Conservation (phyloP, 2,888 invertebrate genomes). For the Sthenelais limicola region DNA sequence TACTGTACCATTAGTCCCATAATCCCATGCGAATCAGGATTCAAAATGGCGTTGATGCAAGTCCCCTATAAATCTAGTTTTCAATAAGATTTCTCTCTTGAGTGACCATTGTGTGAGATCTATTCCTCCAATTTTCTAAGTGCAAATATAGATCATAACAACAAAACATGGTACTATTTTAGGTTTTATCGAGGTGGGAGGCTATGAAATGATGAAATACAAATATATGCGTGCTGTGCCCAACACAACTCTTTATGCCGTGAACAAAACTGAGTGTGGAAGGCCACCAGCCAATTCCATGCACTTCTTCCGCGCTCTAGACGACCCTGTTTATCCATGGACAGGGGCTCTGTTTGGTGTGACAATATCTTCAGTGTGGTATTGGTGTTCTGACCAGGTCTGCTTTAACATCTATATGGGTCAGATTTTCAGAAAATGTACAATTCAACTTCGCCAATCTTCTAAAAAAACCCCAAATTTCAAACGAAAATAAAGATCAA, state of each 20-base stretch:
- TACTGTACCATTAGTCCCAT: too few relatives aligned
- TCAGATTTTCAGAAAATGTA: too few relatives aligned
- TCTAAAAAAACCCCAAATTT: neutral
- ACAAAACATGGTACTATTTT: too few relatives aligned
- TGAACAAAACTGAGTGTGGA: conserved; percentile 55
- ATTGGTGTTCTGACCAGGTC: conserved; percentile 72
- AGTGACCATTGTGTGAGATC: too few relatives aligned
- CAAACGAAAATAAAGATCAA: too few relatives aligned
- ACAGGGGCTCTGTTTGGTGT: conserved; percentile 69
- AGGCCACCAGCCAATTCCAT: conserved; percentile 65
- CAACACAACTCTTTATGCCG: conserved; percentile 58
- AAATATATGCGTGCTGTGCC: conserved; percentile 69
- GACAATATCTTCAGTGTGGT: conserved; percentile 70
- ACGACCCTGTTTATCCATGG: conserved; percentile 68
- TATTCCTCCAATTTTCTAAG: too few relatives aligned
- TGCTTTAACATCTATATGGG: neutral
- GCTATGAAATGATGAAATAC: conserved; percentile 38
- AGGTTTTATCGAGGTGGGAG: conserved; percentile 22
- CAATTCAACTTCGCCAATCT: neutral
- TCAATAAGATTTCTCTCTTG: too few relatives aligned
- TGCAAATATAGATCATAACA: too few relatives aligned
- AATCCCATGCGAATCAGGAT: too few relatives aligned
- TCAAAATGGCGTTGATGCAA: too few relatives aligned
- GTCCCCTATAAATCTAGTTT: too few relatives aligned
- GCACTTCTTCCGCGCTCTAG: conserved; percentile 60